phyloP scores from a whole-genome alignment of 1,140 invertebrate species.

The Halyomorpha halys region DNA sequence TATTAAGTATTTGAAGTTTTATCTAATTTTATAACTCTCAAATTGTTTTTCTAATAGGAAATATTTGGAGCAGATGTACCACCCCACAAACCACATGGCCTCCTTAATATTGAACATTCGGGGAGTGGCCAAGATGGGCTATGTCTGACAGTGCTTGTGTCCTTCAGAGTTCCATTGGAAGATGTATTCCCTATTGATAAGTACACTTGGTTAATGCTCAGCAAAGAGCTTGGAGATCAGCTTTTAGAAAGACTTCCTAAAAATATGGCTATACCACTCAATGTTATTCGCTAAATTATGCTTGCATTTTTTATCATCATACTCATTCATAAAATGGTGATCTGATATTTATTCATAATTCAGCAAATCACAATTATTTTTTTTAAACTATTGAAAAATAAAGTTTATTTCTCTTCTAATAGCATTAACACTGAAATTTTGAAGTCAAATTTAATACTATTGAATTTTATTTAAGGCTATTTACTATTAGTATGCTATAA shows the following conservation, averaged over 20 bases:
- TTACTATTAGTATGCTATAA: too few species aligned
- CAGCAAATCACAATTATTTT: too few species aligned
- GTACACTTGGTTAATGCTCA: constrained; percentile 76
- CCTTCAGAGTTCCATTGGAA: constrained; percentile 71
- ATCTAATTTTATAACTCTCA: too few species aligned
- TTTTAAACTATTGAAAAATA: too few species aligned
- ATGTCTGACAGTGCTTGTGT: constrained; percentile 73
- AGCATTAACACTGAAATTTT: too few species aligned
- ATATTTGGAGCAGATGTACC: constrained; percentile 79
- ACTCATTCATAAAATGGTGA: neutral
- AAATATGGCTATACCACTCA: constrained; percentile 65
- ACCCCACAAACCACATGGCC: constrained; percentile 71
- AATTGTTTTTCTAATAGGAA: constrained; percentile 42
- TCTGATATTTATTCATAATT: too few species aligned
- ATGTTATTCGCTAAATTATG: constrained; percentile 60
- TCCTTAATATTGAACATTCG: constrained; percentile 52
- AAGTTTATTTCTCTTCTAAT: too few species aligned
- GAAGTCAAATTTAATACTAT: too few species aligned
- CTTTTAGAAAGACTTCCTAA: constrained; percentile 56
- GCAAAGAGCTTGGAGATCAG: constrained; percentile 53
- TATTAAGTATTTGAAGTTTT: too few species aligned
- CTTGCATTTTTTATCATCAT: neutral
- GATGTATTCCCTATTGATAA: constrained; percentile 75
- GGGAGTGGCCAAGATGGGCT: constrained; percentile 58
- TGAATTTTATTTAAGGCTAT: too few species aligned